phyloP scores from a whole-genome alignment of 2,113 vertebrate genomes.

The Cyanoramphus novaezelandiae region DNA sequence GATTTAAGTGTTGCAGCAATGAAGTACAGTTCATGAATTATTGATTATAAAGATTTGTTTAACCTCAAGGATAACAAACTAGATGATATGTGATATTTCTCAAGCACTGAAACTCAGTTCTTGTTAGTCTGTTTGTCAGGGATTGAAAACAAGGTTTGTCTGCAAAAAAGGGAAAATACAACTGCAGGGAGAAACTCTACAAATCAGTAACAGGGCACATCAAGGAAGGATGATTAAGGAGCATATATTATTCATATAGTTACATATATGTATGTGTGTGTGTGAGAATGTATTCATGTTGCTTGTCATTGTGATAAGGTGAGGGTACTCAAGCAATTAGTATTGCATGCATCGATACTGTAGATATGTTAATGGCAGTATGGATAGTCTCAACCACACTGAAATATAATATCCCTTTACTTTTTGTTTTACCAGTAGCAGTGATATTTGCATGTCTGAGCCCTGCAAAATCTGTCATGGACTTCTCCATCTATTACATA shows the following conservation, averaged over 20 bases:
- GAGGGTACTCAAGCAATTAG: not conserved
- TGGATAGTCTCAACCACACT: not conserved
- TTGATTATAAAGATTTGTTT: not conserved
- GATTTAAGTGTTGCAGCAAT: not conserved
- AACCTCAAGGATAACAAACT: not conserved
- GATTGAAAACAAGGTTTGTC: not conserved
- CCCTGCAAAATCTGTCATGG: not conserved
- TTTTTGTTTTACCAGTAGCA: not conserved
- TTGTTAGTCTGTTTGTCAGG: not conserved
- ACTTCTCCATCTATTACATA: not conserved
- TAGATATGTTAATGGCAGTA: not conserved
- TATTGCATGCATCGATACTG: not conserved
- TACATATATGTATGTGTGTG: not conserved
- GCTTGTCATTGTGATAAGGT: not conserved
- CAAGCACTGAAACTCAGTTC: not conserved
- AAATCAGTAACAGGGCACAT: not conserved
- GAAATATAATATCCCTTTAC: not conserved
- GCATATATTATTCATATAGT: not conserved
- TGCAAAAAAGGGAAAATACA: not conserved
- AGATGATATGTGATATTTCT: not conserved
- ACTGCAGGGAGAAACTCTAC: not conserved
- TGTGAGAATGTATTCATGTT: not conserved
- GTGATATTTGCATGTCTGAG: not conserved
- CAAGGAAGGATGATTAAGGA: not conserved
- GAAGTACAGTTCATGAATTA: not conserved